Base-by-base conservation (phyloP, 2,113 vertebrate species). In the Phylloscopus trochiloides region DNA sequence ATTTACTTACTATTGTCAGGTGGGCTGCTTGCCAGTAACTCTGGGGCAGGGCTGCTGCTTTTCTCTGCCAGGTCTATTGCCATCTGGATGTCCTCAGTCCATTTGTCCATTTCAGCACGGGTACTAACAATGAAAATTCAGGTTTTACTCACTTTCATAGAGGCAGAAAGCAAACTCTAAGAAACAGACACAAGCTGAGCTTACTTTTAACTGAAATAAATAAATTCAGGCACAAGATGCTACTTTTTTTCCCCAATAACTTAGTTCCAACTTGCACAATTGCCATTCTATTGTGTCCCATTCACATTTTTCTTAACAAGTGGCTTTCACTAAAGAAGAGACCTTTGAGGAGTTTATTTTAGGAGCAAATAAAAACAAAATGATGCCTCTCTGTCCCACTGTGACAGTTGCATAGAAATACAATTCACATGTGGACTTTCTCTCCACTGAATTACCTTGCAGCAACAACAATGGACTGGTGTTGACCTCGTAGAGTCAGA, bases 71-170 rank as follows among this genome's bases (percentile, higher is more conserved):
- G 96, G 86, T 99, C 99, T 66, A 99, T 98, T 8, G 99, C 99
- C 98, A 98, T 98, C 95, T 98, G 98, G 79, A 99, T 98, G 93
- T 99, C 99, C 76, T 99, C 99, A 45, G 98, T 98, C 99, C 99
- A 99, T 91, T 99, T 99, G 77, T 99, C 98, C 99, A 99, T 99
- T 96, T 99, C 99, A 14, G 97, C 83, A 0, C 93, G 95, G 32
- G 98, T 98, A 94, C 99, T 99, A 91, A 4, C 12, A 95, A 77
- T 1, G 75, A 88, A 95, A 93, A 77, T 15, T 21, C 43, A 34
- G 1, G 22, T 71, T 71, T 97, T 91, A 78, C 18, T 86, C 26
- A 31, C 45, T 80, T 83, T 51, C 45, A 31, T 47, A 31, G 17
- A 62, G 40, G 31, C 36, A 68, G 16, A 34, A 6, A 90, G 79